phyloP scores from a whole-genome alignment of 2,113 vertebrate genomes.

The Xenus cinereus region DNA sequence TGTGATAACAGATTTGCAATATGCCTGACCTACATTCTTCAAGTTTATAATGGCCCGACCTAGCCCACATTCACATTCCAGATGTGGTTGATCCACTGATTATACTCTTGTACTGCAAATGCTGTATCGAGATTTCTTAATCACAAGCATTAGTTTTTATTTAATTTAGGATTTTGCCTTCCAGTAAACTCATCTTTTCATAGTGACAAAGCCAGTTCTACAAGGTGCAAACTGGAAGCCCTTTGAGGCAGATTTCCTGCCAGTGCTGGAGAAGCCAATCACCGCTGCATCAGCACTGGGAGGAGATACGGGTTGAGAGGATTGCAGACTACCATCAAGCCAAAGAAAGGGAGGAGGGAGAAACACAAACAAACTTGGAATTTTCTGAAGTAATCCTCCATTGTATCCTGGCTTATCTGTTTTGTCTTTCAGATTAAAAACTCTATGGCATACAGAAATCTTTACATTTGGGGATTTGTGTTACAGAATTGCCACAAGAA shows the following conservation, averaged over 20 bases:
- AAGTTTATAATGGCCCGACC: background rate
- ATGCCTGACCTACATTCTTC: constrained; percentile 7
- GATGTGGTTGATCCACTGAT: background rate
- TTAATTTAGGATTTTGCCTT: background rate
- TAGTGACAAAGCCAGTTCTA: background rate
- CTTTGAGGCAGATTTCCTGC: background rate
- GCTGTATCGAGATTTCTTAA: background rate
- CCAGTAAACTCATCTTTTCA: background rate
- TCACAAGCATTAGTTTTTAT: background rate
- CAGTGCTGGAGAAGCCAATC: background rate
- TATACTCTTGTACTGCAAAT: background rate
- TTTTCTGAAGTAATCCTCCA: background rate
- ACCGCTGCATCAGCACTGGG: background rate
- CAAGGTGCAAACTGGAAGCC: background rate
- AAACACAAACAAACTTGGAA: background rate
- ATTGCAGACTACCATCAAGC: background rate
- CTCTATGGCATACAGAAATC: background rate
- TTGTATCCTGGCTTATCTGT: background rate
- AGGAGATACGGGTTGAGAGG: background rate
- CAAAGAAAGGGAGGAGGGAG: background rate
- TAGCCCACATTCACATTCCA: background rate
- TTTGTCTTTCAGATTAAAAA: background rate
- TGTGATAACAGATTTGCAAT: constrained; percentile 7
- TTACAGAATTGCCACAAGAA: background rate
- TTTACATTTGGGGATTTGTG: background rate